Percentiles rank a stretch among this genome's conserved stretches.
These are phyloP conservation scores for Homalodisca vitripennis DNA, from an alignment of 1,140 invertebrate species.

Conservation along the genomic window DNA sequence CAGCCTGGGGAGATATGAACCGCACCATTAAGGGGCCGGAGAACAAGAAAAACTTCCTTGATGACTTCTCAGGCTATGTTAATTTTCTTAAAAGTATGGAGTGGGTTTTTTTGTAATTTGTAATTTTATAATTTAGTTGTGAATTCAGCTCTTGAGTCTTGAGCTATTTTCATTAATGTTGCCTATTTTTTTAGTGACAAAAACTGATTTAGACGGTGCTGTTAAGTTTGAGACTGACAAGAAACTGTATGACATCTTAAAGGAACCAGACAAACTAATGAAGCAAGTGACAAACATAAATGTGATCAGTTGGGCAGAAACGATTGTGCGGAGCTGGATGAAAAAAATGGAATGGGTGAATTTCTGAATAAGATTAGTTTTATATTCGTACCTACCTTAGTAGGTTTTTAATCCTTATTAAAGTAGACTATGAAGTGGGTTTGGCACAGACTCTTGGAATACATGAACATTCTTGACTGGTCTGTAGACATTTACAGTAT, in stretches of 20 bases:
- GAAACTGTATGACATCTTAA: constrained; percentile 55
- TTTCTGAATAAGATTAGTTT: too few relatives aligned
- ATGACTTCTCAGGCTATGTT: constrained; percentile 54
- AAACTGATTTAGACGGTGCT: constrained; percentile 56
- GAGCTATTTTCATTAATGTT: not conserved
- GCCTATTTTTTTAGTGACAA: constrained; percentile 53
- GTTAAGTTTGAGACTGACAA: constrained; percentile 56
- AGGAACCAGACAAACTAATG: constrained; percentile 51
- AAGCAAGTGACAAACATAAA: constrained; percentile 51
- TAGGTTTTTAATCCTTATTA: too few relatives aligned
- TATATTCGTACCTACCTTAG: not conserved
- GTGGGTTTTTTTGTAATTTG: not conserved
- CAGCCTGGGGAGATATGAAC: constrained; percentile 56
- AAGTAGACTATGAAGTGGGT: too few relatives aligned
- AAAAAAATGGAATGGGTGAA: constrained; percentile 60
- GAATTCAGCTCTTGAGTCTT: not conserved
- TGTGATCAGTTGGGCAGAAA: constrained; percentile 55
- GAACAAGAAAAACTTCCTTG: constrained; percentile 55
- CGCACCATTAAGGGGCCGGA: constrained; percentile 49
- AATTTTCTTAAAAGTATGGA: constrained; percentile 54
- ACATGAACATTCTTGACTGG: too few relatives aligned
- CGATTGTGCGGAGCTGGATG: constrained; percentile 59
- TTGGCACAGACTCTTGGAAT: too few relatives aligned
- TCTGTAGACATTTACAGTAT: too few relatives aligned
- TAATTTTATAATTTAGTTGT: not conserved